phyloP scores from a whole-genome alignment of 2,888 invertebrate species.

The Prosapia bicincta region DNA sequence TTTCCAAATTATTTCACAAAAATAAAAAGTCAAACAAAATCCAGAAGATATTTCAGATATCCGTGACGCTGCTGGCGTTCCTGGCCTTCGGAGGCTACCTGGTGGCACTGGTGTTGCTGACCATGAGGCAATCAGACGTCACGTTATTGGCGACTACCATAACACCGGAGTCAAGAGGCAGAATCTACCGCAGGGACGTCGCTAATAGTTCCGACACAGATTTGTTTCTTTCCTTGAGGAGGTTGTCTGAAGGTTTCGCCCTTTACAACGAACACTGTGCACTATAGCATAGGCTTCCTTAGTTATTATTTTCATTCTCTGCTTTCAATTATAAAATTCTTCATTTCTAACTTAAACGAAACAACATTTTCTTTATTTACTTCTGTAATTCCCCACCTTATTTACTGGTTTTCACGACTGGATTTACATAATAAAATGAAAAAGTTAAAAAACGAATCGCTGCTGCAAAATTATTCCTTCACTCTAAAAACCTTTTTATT shows the following conservation, averaged over 20 bases:
- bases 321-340: too few species aligned
- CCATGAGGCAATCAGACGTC: slow-evolving; percentile 16
- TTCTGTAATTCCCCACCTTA: too few species aligned
- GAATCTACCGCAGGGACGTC: background rate
- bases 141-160: slow-evolving; percentile 13
- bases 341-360: too few species aligned
- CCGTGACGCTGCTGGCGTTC: slow-evolving; percentile 75
- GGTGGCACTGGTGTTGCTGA: slow-evolving; percentile 68
- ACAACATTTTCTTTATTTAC: too few species aligned
- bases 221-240: slow-evolving; percentile 30
- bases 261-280: slow-evolving; percentile 29
- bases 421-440: too few species aligned
- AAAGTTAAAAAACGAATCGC: too few species aligned
- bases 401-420: too few species aligned
- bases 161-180: slow-evolving; percentile 3
- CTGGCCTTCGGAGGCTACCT: slow-evolving; percentile 82
- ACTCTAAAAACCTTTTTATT: too few species aligned
- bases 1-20: slow-evolving; percentile 46
- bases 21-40: slow-evolving; percentile 53
- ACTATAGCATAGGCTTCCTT: too few species aligned
- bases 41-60: slow-evolving; percentile 71
- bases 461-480: too few species aligned
- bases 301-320: too few species aligned
- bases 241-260: slow-evolving; percentile 36
- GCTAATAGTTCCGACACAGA: background rate